Evolutionary conservation across 2,797 vertebrate genomes (phyloP).

Genomic region (Pseudochirops corinnae): DNA sequence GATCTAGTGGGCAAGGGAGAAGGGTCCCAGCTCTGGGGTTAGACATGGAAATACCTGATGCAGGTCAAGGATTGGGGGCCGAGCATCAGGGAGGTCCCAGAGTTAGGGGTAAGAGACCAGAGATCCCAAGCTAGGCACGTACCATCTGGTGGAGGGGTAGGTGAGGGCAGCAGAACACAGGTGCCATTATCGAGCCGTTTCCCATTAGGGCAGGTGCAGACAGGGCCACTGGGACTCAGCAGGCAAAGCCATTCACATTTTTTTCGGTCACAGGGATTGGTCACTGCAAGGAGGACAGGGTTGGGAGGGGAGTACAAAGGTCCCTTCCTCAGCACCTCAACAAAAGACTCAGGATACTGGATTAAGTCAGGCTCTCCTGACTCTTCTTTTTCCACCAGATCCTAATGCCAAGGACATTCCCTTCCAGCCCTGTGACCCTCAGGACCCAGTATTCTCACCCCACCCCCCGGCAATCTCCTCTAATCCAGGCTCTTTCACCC

Average conservation of each 20-base stretch:
- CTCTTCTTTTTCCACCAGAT: neutral
- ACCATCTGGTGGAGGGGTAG: slow-evolving; percentile 91
- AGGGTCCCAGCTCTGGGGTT: rapidly evolving
- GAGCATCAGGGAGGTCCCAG: too few species aligned
- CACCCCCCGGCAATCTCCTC: neutral
- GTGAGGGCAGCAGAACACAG: slow-evolving; percentile 91
- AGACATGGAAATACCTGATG: neutral
- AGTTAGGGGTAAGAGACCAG: neutral
- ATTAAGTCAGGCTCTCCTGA: neutral
- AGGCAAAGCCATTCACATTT: slow-evolving; percentile 98
- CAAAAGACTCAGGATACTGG: neutral
- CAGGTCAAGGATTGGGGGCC: rapidly evolving
- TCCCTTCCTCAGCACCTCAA: too few species aligned
- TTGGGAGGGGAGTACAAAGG: neutral
- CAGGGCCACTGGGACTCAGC: slow-evolving; percentile 95
- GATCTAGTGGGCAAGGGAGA: neutral
- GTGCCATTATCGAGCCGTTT: slow-evolving; percentile 94
- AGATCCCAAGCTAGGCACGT: slow-evolving; percentile 68
- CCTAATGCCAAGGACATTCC: neutral
- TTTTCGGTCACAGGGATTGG: slow-evolving; percentile 97
- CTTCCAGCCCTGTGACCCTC: neutral
- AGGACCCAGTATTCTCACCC: neutral
- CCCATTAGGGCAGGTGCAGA: slow-evolving; percentile 96
- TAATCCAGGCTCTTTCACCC: neutral
- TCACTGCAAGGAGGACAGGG: slow-evolving; percentile 84